Evolutionary conservation across 2,888 invertebrate genomes (phyloP), one percentile per base, ranked within the genome.

Genomic region (Oligia fasciuncula): DNA sequence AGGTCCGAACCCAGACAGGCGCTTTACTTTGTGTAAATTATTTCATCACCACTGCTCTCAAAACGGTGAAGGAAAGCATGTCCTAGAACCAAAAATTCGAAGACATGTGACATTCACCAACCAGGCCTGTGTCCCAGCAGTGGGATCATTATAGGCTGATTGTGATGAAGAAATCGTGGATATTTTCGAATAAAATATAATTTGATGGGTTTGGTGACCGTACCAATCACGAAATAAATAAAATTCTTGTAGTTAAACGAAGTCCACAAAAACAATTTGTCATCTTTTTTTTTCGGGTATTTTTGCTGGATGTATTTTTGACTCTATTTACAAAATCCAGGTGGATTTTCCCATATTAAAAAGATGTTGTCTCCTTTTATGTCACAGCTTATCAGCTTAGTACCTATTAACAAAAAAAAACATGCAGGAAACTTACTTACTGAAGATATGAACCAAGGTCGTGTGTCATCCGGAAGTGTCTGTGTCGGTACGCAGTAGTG

Each of bases 401-500:
- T 57, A 73, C 19, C 68, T 17, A 57, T 11, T 57, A 60, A 73
- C 67, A 74, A 79, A 73, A 23, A 23, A 54, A 74, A 79, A 72
- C 57, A 60, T 51, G 8, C 43, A 74, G 66, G 57, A 79, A 65
- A 77, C 86, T 74, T 75, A 80, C 81, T 81, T 77, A 78, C 57
- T 76, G 73, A 85, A 82, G 83, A 79, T 81, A 80, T 83, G 78
- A 80, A 62, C 83, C 89, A 91, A 91, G 90, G 90, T 60, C 86
- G 73, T 46, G 69, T 19, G 74, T 40, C 54, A 29, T 79, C 85
- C 82, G 88, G 88, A 88, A 89, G 73, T 77, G 51, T 79, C 72
- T 79, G 65, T 67, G 70, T 79, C 11, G n/a, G 54, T 35, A 73
- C 57, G 86, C 29, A 62, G 81, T 35, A 70, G 82, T 60, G n/a